Conservation (phyloP, 92 coral and sea anemone species). For the Umimayanthus chanpuru region DNA sequence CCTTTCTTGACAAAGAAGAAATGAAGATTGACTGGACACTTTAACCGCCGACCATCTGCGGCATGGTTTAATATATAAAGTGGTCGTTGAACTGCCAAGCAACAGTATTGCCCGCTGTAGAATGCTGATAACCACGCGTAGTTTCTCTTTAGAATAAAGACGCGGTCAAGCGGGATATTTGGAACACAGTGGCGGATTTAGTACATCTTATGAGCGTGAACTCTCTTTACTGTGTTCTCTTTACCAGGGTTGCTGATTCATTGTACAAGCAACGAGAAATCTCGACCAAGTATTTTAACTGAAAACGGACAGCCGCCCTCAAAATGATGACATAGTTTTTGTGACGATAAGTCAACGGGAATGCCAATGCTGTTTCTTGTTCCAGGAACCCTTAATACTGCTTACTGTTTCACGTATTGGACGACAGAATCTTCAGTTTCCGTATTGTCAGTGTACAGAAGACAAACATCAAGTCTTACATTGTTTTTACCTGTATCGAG, state of each 20-base stretch:
- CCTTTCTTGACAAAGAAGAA: background rate
- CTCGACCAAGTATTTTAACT: too few relatives aligned
- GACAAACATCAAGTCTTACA: background rate
- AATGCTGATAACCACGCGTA: background rate
- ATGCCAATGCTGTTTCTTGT: too few relatives aligned
- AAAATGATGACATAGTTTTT: too few relatives aligned
- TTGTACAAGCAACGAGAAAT: too few relatives aligned
- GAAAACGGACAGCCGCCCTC: too few relatives aligned
- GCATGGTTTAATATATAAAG: slow-evolving; percentile 12
- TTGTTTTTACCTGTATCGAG: slow-evolving; percentile 10
- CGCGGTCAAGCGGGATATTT: background rate
- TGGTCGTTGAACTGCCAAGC: background rate
- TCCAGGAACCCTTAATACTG: too few relatives aligned
- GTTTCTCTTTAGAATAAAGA: background rate
- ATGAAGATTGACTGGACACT: slow-evolving; percentile 8
- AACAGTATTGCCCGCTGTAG: background rate
- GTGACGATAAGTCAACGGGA: too few relatives aligned
- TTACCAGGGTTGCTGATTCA: too few relatives aligned
- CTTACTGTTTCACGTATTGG: too few relatives aligned
- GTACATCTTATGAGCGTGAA: too few relatives aligned
- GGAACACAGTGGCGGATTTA: background rate
- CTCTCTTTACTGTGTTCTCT: too few relatives aligned
- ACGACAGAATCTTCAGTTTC: too few relatives aligned
- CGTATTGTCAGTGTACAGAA: background rate
- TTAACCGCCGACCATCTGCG: slow-evolving; percentile 4